Evolutionary conservation across 1,140 invertebrate genomes (phyloP), one percentile per base, ranked within the genome.

Genomic region (Drosophila insularis): DNA sequence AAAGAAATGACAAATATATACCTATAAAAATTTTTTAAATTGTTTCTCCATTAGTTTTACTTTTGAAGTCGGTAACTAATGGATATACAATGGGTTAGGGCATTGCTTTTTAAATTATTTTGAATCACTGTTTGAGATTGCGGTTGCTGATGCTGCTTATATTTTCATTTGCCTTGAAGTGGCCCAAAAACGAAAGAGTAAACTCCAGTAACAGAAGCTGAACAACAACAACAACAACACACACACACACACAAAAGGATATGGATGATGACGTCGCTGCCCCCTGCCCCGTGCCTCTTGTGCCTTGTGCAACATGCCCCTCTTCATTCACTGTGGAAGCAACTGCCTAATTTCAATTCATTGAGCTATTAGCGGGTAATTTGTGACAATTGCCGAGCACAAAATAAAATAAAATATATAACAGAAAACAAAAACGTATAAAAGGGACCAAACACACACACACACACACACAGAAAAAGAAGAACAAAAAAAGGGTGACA

Each of bases 281-380:
- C 14, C 17, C 43, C 35, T 8, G 35, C 17, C 43, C 43, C 7
- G 6, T 17, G 43, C 7, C 43, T 17, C 43, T 21, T 50, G 0
- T 10, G 17, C 43, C 17, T 8, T 50, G 27, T 27, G 43, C 19
- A 19, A 19, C 17, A n/a, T 21, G 14, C 3, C 8, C 32, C 35
- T 40, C 17, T n/a, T n/a, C 43, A n/a, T 32, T 32, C 5, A 10
- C 7, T 17, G 66, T 68, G 8, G 8, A 40, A 23, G 14, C 40
- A 59, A 61, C 70, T 70, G 62, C 61, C 69, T 81, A 72, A 80
- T 80, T 89, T 80, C 77, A 84, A 89, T 89, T 89, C 84, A 89
- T 89, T 75, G 77, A 89, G 84, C 84, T 89, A 89, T 89, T 89
- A 89, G 84, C 84, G 84, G 84, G 84, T 89, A 89, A 89, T 89